Evolutionary conservation across 1,140 invertebrate genomes (phyloP).

Genomic region (Telenomus remus): DNA sequence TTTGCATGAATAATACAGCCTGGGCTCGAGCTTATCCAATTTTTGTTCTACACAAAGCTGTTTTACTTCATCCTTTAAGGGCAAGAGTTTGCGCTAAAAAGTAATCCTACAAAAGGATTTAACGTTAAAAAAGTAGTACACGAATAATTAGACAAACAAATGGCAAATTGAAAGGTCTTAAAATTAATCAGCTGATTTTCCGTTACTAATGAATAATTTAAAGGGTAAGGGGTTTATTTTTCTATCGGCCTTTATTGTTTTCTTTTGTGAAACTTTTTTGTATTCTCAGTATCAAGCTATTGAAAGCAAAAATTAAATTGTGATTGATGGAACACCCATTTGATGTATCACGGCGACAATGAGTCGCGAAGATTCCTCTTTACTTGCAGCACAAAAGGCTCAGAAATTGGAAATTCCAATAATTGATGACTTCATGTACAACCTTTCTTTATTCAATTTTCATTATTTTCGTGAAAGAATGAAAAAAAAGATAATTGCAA

Average conservation of each 20-base stretch:
- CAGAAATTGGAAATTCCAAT: constrained; percentile 22
- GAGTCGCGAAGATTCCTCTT: constrained; percentile 22
- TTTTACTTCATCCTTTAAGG: constrained; percentile 7
- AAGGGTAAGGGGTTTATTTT: no score
- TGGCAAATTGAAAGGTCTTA: background rate
- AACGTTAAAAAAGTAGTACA: background rate
- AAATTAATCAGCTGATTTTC: no score
- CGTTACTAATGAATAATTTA: no score
- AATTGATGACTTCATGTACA: constrained; percentile 14
- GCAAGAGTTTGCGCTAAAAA: background rate
- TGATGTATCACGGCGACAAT: constrained; percentile 33
- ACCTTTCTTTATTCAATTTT: background rate
- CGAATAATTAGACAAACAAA: background rate
- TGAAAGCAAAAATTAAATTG: constrained; percentile 35
- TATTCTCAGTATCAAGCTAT: background rate
- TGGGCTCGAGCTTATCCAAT: constrained; percentile 19
- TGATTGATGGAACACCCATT: constrained; percentile 41
- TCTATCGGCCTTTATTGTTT: no score
- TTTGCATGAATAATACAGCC: constrained; percentile 24
- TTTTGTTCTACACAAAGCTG: constrained; percentile 12
- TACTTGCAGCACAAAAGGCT: constrained; percentile 11
- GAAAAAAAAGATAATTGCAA: no score
- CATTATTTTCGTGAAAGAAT: background rate
- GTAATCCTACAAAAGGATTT: background rate
- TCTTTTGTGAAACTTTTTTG: background rate